phyloP scores from a whole-genome alignment of 2,113 vertebrate species.

The Alosa alosa region DNA sequence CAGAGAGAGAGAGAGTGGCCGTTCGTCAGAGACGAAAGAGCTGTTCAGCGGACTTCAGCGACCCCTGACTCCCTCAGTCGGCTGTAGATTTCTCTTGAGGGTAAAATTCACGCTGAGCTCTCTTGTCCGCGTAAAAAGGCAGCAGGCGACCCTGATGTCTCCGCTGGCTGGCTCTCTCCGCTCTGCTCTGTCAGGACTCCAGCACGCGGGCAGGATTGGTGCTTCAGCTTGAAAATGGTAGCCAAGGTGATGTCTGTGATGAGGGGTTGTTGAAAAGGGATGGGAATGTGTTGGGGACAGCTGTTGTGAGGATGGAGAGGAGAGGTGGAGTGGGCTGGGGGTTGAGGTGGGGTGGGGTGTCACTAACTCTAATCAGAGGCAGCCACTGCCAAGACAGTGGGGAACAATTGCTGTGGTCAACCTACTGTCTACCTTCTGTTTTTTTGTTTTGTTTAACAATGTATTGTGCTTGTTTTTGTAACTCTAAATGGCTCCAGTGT shows the following conservation, averaged over 20 bases:
- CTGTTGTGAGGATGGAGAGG: not conserved
- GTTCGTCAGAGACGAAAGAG: not conserved
- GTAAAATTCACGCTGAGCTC: not conserved
- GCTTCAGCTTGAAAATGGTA: not conserved
- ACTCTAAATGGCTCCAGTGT: not conserved
- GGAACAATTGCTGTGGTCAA: conserved; percentile 14
- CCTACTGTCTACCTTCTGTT: not conserved
- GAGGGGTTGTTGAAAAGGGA: not conserved
- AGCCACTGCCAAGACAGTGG: not conserved
- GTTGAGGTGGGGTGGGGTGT: not conserved
- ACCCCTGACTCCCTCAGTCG: not conserved
- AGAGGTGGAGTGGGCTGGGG: not conserved
- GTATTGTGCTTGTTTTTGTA: too few relatives aligned
- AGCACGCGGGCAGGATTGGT: not conserved
- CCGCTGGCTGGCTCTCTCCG: not conserved
- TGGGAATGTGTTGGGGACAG: not conserved
- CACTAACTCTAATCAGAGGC: conserved; percentile 27
- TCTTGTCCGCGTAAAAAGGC: not conserved
- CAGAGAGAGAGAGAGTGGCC: not conserved
- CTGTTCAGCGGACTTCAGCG: not conserved
- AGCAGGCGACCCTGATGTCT: conserved; percentile 14
- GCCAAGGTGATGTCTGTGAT: not conserved
- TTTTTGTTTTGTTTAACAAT: too few relatives aligned
- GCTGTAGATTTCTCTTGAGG: not conserved
- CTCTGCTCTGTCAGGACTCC: not conserved